Evolutionary conservation across 1,140 invertebrate genomes (phyloP).

Genomic region (Drosophila nasuta): DNA sequence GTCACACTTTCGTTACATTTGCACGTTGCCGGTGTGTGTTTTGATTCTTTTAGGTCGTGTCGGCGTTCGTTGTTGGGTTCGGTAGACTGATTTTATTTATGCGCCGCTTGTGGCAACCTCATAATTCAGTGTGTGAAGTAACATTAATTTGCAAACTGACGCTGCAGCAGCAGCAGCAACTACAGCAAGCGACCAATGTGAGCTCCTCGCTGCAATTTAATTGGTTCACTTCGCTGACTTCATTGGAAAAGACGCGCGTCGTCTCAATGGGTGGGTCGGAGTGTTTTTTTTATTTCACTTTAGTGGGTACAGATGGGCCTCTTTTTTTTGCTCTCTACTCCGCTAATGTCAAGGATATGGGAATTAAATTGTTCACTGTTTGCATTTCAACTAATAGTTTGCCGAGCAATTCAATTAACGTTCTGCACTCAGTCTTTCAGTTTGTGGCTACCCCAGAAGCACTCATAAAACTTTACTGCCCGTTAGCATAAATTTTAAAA

Average conservation of each 20-base stretch:
- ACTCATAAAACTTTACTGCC: slow-evolving; percentile 37
- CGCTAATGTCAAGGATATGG: slow-evolving; percentile 34
- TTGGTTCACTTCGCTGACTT: slow-evolving; percentile 59
- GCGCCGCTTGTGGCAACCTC: slow-evolving; percentile 75
- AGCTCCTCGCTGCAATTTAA: slow-evolving; percentile 60
- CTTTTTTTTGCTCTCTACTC: neutral
- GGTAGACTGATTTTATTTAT: slow-evolving; percentile 78
- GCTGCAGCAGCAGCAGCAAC: slow-evolving; percentile 20
- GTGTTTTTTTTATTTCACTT: neutral
- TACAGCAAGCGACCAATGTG: too few relatives aligned
- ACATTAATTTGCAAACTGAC: slow-evolving; percentile 63
- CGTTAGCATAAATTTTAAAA: slow-evolving; percentile 49
- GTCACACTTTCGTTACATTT: slow-evolving; percentile 18
- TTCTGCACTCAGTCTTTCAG: neutral
- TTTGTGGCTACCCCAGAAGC: slow-evolving; percentile 7
- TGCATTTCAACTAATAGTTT: neutral
- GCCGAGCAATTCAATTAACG: neutral
- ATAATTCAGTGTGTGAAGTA: slow-evolving; percentile 72
- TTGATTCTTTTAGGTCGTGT: slow-evolving; percentile 44
- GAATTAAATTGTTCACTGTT: neutral
- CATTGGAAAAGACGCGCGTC: neutral
- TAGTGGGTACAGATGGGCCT: slow-evolving; percentile 1
- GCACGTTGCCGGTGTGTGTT: slow-evolving; percentile 31
- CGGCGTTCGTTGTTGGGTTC: slow-evolving; percentile 23
- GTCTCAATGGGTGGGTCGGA: neutral